A percentile compares a stretch with the other conserved stretches of the same genome.
These are phyloP conservation scores for Amblyjoppa fuscipennis DNA, from an alignment of 2,888 invertebrate species.

Conservation along the genomic window DNA sequence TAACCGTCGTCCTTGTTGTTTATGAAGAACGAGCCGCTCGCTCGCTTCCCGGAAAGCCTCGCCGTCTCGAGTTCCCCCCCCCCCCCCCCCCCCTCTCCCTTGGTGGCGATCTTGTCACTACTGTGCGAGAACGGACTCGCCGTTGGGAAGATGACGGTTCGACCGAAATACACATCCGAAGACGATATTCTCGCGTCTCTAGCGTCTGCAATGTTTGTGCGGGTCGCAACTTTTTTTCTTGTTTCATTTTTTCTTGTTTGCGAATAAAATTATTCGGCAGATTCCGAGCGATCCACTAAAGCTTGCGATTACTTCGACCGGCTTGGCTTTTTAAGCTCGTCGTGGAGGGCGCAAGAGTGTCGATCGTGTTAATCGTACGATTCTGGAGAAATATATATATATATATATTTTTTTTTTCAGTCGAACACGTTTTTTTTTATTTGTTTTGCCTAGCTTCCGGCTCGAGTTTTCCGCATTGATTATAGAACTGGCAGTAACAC, in stretches of 20 bases:
- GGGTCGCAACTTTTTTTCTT: constrained; percentile 8
- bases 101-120: too few species aligned
- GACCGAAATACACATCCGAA: constrained; percentile 5
- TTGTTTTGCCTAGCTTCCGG: not conserved
- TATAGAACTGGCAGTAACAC: too few species aligned
- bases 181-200: not conserved
- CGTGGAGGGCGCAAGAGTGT: not conserved
- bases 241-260: not conserved
- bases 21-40: constrained; percentile 41
- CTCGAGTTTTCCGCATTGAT: not conserved
- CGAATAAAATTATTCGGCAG: not conserved
- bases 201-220: not conserved
- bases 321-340: not conserved
- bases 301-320: not conserved
- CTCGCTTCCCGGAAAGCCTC: constrained; percentile 45
- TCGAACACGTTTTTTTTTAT: not conserved
- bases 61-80: too few species aligned
- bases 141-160: not conserved
- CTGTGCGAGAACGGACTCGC: not conserved
- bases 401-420: not conserved
- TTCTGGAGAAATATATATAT: not conserved
- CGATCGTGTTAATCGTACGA: not conserved
- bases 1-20: constrained; percentile 40
- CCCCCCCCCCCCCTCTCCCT: too few species aligned
- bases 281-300: not conserved